phyloP scores from a whole-genome alignment of 2,113 vertebrate species.

The Xiphophorus hellerii region DNA sequence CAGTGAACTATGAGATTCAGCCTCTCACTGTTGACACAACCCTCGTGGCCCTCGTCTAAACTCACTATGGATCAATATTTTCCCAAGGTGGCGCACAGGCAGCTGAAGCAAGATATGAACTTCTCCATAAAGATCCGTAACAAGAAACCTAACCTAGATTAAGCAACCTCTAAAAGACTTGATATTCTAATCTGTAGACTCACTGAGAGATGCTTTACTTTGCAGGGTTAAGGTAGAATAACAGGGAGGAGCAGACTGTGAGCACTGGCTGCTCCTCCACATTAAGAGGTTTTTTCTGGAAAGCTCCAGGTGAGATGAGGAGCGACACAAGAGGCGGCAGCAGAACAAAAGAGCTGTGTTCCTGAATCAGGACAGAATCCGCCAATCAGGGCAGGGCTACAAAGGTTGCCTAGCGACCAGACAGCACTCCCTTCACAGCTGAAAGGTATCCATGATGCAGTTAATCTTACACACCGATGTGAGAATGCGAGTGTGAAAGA shows the following conservation, averaged over 20 bases:
- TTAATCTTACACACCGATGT: not conserved
- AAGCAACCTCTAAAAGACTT: not conserved
- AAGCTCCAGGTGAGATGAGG: slow-evolving; percentile 45
- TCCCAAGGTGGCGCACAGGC: slow-evolving; percentile 48
- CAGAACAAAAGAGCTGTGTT: slow-evolving; percentile 64
- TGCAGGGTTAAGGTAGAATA: not conserved
- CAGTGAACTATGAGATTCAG: slow-evolving; percentile 40
- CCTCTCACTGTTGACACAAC: slow-evolving; percentile 60
- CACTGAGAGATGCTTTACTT: not conserved
- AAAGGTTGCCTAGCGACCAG: slow-evolving; percentile 64
- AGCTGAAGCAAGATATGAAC: slow-evolving; percentile 32
- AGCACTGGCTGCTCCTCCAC: not conserved
- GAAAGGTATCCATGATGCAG: slow-evolving; percentile 16
- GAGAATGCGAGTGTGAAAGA: not conserved
- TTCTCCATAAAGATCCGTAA: slow-evolving; percentile 10
- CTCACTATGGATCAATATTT: slow-evolving; percentile 65
- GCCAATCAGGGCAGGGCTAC: slow-evolving; percentile 56
- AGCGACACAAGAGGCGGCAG: slow-evolving; percentile 17
- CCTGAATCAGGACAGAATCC: slow-evolving; percentile 7
- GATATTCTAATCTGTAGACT: slow-evolving; percentile 6
- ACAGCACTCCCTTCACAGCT: slow-evolving; percentile 43
- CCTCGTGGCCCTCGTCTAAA: slow-evolving; percentile 31
- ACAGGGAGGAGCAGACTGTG: not conserved
- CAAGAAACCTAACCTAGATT: slow-evolving; percentile 1
- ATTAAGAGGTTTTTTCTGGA: slow-evolving; percentile 26